phyloP scores from a whole-genome alignment of 2,888 invertebrate genomes.

The Halocaridina rubra region DNA sequence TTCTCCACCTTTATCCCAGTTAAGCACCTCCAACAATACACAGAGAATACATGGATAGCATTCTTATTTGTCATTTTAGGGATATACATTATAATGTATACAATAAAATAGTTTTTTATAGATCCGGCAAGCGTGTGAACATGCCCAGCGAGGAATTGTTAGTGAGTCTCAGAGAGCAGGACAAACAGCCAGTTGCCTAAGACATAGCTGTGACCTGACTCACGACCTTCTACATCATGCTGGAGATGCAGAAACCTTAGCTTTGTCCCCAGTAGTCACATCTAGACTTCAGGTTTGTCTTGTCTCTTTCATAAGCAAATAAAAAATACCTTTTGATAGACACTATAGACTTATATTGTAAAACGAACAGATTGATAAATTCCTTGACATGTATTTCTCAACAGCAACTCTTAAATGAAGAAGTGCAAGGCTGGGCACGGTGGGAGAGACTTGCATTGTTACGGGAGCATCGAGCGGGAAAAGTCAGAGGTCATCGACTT shows the following conservation, averaged over 20 bases:
- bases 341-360: neutral
- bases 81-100: too few relatives aligned
- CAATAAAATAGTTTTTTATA: too few relatives aligned
- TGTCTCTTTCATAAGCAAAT: neutral
- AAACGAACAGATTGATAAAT: neutral
- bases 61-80: too few relatives aligned
- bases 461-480: constrained; percentile 72
- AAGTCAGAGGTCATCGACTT: constrained; percentile 70
- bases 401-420: constrained; percentile 27
- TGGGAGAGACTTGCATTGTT: constrained; percentile 73
- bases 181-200: constrained; percentile 43
- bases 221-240: constrained; percentile 71
- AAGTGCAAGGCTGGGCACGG: constrained; percentile 66
- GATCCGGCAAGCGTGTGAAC: constrained; percentile 49
- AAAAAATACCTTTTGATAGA: neutral
- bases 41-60: too few relatives aligned
- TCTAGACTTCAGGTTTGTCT: constrained; percentile 35
- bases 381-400: neutral
- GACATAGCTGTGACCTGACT: constrained; percentile 42
- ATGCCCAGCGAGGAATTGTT: constrained; percentile 44
- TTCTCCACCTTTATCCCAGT: too few relatives aligned
- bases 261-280: constrained; percentile 33
- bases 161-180: constrained; percentile 43
- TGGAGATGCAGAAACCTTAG: constrained; percentile 44
- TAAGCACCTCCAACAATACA: too few relatives aligned